Evolutionary conservation across 2,797 vertebrate species (phyloP).

Genomic region (Chelon labrosus): DNA sequence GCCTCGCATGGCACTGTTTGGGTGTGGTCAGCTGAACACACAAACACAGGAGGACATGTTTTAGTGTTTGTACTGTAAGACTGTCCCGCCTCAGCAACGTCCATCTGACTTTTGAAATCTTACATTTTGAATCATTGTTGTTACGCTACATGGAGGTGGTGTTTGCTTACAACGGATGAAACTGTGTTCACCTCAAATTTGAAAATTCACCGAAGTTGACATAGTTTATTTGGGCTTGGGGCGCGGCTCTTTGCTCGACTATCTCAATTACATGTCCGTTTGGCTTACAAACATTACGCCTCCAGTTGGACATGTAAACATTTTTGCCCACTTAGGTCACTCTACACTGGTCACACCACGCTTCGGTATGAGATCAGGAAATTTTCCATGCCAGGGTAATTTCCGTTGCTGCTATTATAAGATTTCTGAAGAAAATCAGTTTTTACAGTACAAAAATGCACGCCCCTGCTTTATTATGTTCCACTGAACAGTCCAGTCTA

Average conservation of each 20-base stretch:
- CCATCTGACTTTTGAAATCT: background rate
- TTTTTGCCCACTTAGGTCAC: constrained; percentile 15
- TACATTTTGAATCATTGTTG: background rate
- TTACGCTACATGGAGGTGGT: background rate
- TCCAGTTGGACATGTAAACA: constrained; percentile 1
- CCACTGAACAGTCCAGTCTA: background rate
- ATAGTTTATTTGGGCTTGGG: background rate
- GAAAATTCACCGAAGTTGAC: constrained; percentile 3
- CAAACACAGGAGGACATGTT: constrained; percentile 54
- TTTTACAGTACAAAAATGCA: background rate
- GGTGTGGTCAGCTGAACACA: constrained; percentile 59
- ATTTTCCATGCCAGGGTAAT: background rate
- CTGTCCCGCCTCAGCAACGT: constrained; percentile 10
- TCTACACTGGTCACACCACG: too few relatives aligned
- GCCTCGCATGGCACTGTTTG: constrained; percentile 56
- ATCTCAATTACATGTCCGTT: background rate
- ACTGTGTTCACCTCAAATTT: background rate
- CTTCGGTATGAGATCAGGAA: too few relatives aligned
- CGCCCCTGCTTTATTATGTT: background rate
- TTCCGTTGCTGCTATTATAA: background rate
- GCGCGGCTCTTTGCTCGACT: constrained; percentile 1
- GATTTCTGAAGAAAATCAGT: background rate
- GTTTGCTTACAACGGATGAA: constrained; percentile 1
- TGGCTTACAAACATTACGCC: background rate
- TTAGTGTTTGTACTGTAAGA: constrained; percentile 27